Conservation (phyloP, 2,113 vertebrate species). For the Muntiacus reevesi region DNA sequence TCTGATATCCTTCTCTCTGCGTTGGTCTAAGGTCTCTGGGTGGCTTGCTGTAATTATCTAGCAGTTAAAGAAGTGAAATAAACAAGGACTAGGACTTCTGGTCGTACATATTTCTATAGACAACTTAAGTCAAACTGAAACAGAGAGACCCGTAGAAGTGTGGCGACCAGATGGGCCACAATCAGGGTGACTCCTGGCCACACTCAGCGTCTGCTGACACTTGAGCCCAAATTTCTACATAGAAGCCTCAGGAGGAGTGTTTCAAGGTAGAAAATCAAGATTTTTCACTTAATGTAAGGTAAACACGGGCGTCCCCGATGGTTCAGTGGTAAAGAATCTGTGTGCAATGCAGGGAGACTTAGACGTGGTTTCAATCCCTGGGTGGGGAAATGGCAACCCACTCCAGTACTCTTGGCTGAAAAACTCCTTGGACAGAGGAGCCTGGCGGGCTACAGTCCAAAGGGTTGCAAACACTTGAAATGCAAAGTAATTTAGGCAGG, state of each 20-base stretch:
- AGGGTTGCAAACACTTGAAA: neutral
- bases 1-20: neutral
- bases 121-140: neutral
- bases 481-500: neutral
- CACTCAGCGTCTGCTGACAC: neutral
- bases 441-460: neutral
- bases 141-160: neutral
- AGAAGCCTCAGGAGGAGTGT: neutral
- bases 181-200: neutral
- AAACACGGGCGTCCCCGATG: neutral
- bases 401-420: neutral
- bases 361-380: neutral
- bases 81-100: neutral
- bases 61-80: neutral
- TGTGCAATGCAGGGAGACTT: neutral
- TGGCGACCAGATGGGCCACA: neutral
- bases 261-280: neutral
- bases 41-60: neutral
- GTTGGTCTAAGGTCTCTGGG: neutral
- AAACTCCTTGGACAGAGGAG: neutral
- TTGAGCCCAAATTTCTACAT: neutral
- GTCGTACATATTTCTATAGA: neutral
- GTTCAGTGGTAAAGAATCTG: neutral
- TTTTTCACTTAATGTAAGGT: neutral
- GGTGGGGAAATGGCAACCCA: neutral